Evolutionary conservation across 2,888 invertebrate genomes (phyloP), one percentile per base, ranked within the genome.

Genomic region (Taphrorychus bicolor): DNA sequence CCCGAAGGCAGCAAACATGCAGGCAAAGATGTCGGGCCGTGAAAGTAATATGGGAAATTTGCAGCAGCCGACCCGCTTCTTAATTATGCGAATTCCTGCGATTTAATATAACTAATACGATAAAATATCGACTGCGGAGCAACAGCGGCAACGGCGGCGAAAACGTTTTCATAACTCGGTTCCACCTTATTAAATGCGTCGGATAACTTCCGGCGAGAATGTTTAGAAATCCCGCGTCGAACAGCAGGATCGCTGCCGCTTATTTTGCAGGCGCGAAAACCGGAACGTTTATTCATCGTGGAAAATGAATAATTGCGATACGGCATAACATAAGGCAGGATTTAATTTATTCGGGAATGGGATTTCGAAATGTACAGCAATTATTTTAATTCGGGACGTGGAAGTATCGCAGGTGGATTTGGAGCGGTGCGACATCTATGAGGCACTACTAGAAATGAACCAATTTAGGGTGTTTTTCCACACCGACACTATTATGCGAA

Each of bases 141-240:
- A 61, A 60, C 59, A 45, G 66, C 59, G 32, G 23, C 17, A 32
- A 19, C 11, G 48, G 53, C 61, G 23, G 61, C n/a, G n/a, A n/a
- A n/a, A n/a, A n/a, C n/a, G n/a, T n/a, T 67, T 62, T 62, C 66
- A 67, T 67, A 62, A 57, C 59, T 59, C 66, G 59, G 54, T 21
- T 48, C 23, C 62, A 63, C 67, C 67, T 67, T 67, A 67, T 67
- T 67, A 67, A 67, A 67, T 59, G 59, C 67, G 48, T 59, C 54
- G 67, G 59, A 67, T 67, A 67, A 67, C 62, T 67, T 67, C 54
- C 65, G 54, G 48, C n/a, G 16, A 48, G 14, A 59, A 59, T 48
- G 59, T 66, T 59, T 54, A 59, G 65, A 59, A 66, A 64, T 64
- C 56, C 63, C 21, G 57, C 22, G 56, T 56, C 56, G 49, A 64